A percentile compares a stretch with the other conserved stretches of the same genome.
phyloP scores from a whole-genome alignment of 2,888 invertebrate genomes.

The Tinea pellionella region DNA sequence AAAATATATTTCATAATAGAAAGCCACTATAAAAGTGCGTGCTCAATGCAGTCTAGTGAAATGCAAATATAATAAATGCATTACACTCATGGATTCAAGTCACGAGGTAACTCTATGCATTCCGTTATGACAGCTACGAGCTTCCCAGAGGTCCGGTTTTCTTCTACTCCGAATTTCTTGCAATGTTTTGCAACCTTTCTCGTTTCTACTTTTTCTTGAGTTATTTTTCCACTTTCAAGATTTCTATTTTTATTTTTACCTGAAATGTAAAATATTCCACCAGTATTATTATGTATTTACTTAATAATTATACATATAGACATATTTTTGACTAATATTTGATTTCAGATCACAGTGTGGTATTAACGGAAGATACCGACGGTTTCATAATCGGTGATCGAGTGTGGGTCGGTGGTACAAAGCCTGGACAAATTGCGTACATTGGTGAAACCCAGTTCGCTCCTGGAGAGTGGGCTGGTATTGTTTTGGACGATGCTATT shows the following conservation, averaged over 20 bases:
- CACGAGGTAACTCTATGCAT: neutral
- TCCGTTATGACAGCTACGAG: neutral
- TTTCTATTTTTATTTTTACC: neutral
- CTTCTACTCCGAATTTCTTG: neutral
- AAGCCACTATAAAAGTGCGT: neutral
- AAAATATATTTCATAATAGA: neutral
- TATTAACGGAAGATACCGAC: slow-evolving; percentile 90
- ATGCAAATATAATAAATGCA: slow-evolving; percentile 1
- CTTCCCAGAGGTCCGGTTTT: slow-evolving; percentile 2
- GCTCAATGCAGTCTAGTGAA: neutral
- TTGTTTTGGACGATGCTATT: slow-evolving; percentile 94
- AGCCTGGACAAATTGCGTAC: slow-evolving; percentile 92
- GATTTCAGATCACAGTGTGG: slow-evolving; percentile 81
- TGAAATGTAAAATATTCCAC: no score
- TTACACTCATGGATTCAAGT: neutral
- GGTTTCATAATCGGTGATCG: slow-evolving; percentile 96
- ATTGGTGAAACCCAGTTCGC: slow-evolving; percentile 97
- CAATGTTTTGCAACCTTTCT: neutral
- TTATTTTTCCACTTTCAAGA: neutral
- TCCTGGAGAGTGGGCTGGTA: slow-evolving; percentile 98
- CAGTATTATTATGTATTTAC: neutral
- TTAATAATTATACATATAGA: no score
- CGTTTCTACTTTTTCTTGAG: neutral
- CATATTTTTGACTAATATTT: neutral
- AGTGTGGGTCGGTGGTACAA: slow-evolving; percentile 93